Conservation (phyloP, 2,797 vertebrate genomes). For the Coregonus sp. region DNA sequence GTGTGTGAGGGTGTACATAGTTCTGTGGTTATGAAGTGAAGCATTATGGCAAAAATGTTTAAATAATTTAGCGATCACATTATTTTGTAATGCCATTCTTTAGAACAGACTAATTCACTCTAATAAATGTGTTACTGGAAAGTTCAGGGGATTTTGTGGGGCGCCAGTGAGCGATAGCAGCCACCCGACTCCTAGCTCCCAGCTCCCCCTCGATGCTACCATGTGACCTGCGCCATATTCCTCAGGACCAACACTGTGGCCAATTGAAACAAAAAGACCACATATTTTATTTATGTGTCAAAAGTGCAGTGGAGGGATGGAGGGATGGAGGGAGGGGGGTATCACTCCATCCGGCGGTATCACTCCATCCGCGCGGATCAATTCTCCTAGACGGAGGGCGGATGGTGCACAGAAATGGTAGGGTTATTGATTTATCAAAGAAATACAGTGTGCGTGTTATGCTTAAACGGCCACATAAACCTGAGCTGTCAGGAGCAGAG, state of each 20-base stretch:
- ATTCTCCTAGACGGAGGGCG: conserved; percentile 70
- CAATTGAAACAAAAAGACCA: conserved; percentile 70
- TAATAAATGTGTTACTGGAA: conserved; percentile 70
- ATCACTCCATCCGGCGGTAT: not conserved
- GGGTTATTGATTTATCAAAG: conserved; percentile 76
- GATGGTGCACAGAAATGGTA: conserved; percentile 69
- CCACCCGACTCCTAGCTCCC: conserved; percentile 49
- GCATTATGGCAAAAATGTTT: conserved; percentile 66
- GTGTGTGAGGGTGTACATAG: conserved; percentile 25
- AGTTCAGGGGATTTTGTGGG: conserved; percentile 69
- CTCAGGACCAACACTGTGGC: conserved; percentile 53
- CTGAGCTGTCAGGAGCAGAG: conserved; percentile 70
- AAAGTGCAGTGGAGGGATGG: conserved; percentile 64
- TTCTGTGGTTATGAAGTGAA: conserved; percentile 66
- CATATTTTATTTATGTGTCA: conserved; percentile 81
- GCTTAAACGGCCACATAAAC: conserved; percentile 77
- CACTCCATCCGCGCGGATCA: conserved; percentile 67
- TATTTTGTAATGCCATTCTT: conserved; percentile 77
- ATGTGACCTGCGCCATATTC: conserved; percentile 50
- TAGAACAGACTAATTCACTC: conserved; percentile 67
- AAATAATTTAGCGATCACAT: conserved; percentile 77
- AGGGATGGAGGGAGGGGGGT: conserved; percentile 43
- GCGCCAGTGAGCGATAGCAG: conserved; percentile 69
- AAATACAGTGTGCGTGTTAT: conserved; percentile 74
- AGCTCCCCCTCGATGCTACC: conserved; percentile 44